These are phyloP conservation scores for Pseudomyrmex concolor DNA, from an alignment of 1,140 invertebrate genomes.

Conservation along the genomic window DNA sequence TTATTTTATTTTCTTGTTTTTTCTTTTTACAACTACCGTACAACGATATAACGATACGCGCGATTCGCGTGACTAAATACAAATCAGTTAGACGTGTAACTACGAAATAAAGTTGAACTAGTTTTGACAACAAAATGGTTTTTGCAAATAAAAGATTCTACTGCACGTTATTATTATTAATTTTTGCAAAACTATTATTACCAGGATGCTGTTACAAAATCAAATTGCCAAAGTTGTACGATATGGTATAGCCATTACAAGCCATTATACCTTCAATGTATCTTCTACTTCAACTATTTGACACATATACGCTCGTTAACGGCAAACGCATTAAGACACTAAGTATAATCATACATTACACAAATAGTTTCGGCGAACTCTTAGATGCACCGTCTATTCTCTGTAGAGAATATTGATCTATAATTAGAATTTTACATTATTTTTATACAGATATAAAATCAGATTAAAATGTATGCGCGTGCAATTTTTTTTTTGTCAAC, in stretches of 20 bases:
- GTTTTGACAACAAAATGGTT: too few species aligned
- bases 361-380: constrained; percentile 8
- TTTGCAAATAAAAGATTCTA: too few species aligned
- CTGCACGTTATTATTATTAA: too few species aligned
- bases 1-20: neutral
- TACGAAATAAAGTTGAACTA: too few species aligned
- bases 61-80: neutral
- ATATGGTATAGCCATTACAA: neutral
- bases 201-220: neutral
- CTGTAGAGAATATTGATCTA: too few species aligned
- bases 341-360: constrained; percentile 26
- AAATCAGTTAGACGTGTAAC: neutral
- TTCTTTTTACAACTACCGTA: neutral
- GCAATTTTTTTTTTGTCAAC: too few species aligned
- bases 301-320: neutral
- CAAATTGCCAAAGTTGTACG: constrained; percentile 3
- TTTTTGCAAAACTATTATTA: neutral
- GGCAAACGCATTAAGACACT: neutral
- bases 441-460: too few species aligned
- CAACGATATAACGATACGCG: neutral
- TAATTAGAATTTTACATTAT: too few species aligned
- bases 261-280: constrained; percentile 15
- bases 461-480: too few species aligned
- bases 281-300: constrained; percentile 16
- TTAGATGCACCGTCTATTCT: too few species aligned